Percentiles rank a stretch among this genome's conserved stretches.
These are phyloP conservation scores for Pelecanoides urinatrix DNA, from an alignment of 2,113 vertebrate genomes.

Conservation along the genomic window DNA sequence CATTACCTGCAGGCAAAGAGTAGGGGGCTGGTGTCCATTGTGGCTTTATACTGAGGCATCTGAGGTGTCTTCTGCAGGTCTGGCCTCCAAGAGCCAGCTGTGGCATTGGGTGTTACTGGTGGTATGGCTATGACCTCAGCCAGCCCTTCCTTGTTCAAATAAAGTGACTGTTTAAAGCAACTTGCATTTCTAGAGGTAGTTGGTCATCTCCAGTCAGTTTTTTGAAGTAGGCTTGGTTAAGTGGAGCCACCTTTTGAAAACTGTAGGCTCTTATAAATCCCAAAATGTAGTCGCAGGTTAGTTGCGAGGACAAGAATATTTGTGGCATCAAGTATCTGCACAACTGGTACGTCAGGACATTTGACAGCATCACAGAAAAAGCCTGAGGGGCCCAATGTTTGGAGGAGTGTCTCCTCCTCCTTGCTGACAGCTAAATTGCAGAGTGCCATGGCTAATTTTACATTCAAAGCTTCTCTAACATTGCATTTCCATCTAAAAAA, in stretches of 20 bases:
- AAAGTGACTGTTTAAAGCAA: neutral
- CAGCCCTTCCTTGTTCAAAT: neutral
- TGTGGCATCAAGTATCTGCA: neutral
- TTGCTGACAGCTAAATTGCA: neutral
- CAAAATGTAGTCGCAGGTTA: rapidly evolving
- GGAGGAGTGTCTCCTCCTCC: neutral
- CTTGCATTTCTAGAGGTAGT: neutral
- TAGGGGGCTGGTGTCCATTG: neutral
- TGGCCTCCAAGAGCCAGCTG: neutral
- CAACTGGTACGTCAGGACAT: rapidly evolving
- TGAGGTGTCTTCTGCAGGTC: neutral
- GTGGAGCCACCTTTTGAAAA: neutral
- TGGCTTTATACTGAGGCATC: neutral
- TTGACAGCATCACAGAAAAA: neutral
- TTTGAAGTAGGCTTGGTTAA: neutral
- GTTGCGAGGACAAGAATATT: neutral
- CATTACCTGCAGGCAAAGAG: neutral
- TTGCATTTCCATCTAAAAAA: neutral
- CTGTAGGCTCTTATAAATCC: neutral
- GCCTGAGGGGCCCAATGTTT: neutral
- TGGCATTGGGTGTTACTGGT: too few relatives aligned
- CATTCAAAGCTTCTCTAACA: neutral
- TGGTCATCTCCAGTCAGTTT: neutral
- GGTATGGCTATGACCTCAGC: neutral
- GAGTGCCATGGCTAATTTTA: neutral